Conservation (phyloP, 2,888 invertebrate genomes). For the Digitonthophagus gazella region DNA sequence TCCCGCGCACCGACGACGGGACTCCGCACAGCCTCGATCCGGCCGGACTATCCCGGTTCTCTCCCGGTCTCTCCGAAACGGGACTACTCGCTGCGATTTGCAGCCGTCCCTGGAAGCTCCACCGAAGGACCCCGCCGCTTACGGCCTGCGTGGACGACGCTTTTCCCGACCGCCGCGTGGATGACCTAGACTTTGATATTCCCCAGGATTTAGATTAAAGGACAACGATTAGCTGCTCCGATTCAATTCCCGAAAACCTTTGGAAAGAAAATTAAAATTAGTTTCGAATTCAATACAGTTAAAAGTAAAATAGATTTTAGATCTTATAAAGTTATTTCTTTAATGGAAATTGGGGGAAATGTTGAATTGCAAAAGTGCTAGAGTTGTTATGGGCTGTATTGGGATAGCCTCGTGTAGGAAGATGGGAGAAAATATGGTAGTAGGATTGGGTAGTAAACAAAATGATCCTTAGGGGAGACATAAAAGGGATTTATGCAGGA, state of each 20-base stretch:
- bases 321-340: no score
- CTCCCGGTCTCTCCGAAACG: neutral
- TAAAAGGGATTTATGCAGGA: neutral
- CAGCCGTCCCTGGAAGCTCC: neutral
- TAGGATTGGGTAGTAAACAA: neutral
- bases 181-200: neutral
- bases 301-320: neutral
- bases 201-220: neutral
- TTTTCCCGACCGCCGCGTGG: neutral
- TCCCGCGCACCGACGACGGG: conserved; percentile 43
- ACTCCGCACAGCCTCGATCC: conserved; percentile 32
- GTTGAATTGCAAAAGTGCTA: no score
- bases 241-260: no score
- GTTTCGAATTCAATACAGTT: no score
- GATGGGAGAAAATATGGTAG: neutral
- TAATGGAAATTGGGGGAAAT: no score
- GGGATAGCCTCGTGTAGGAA: neutral
- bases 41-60: conserved; percentile 2
- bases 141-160: neutral
- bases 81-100: neutral
- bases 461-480: neutral
- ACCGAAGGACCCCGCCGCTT: neutral
- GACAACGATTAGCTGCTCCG: no score
- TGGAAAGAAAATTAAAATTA: no score
- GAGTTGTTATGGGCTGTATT: neutral